These are phyloP conservation scores for Baronia brevicornis DNA, from an alignment of 2,888 invertebrate species.

Conservation along the genomic window DNA sequence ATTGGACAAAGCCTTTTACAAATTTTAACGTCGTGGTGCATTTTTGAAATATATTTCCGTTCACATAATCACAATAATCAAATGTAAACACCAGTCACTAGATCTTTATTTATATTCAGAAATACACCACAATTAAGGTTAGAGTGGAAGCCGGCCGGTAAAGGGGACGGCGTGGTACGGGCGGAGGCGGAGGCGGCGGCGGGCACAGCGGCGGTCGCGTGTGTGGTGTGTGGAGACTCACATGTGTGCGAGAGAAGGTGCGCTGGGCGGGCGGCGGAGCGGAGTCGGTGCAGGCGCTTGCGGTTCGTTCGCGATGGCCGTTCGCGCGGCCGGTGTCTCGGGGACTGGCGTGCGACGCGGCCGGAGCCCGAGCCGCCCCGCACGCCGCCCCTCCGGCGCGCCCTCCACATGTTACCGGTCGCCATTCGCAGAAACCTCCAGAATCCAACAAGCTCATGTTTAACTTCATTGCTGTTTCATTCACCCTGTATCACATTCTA, in stretches of 20 bases:
- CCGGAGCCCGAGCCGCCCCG: slow-evolving; percentile 51
- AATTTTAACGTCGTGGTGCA: slow-evolving; percentile 34
- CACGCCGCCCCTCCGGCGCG: slow-evolving; percentile 41
- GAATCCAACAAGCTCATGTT: slow-evolving; percentile 24
- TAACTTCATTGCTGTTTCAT: slow-evolving; percentile 15
- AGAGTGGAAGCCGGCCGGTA: slow-evolving; percentile 57
- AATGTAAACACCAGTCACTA: slow-evolving; percentile 33
- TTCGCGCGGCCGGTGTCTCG: slow-evolving; percentile 72
- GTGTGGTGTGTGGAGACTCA: slow-evolving; percentile 41
- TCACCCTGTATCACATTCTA: slow-evolving; percentile 14
- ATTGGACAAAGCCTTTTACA: no score
- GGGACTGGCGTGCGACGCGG: slow-evolving; percentile 66
- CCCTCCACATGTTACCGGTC: slow-evolving; percentile 55
- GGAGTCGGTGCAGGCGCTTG: slow-evolving; percentile 38
- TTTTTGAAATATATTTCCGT: slow-evolving; percentile 26
- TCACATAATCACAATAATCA: slow-evolving; percentile 12
- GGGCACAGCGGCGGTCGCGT: slow-evolving; percentile 20
- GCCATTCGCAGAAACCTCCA: slow-evolving; percentile 43
- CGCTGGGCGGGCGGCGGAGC: slow-evolving; percentile 22
- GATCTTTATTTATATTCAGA: slow-evolving; percentile 31
- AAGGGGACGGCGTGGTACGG: slow-evolving; percentile 21
- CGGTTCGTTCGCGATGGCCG: slow-evolving; percentile 57
- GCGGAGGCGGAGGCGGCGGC: slow-evolving; percentile 22
- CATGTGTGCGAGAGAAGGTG: slow-evolving; percentile 53
- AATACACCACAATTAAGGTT: slow-evolving; percentile 48